Percentiles rank a stretch among this genome's conserved stretches.
phyloP scores from a whole-genome alignment of 2,797 vertebrate species.

The Vespertilio murinus region DNA sequence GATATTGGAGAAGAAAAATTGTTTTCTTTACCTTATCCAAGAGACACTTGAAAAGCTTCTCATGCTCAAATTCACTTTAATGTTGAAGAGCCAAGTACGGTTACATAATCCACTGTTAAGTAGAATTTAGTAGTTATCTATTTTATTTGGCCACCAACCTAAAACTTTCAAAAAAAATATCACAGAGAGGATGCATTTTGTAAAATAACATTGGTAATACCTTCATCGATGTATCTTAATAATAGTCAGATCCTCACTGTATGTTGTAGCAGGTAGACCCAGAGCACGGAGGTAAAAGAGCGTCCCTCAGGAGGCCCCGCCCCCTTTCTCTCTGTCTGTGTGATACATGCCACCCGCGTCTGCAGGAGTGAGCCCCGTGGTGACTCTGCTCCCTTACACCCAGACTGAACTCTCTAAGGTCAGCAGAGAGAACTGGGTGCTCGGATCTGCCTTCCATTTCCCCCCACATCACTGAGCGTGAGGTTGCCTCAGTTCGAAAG shows the following conservation, averaged over 20 bases:
- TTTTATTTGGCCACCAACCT: background rate
- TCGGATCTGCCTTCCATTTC: background rate
- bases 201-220: background rate
- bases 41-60: background rate
- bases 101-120: background rate
- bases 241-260: background rate
- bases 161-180: background rate
- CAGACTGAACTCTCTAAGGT: no score
- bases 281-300: background rate
- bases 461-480: rapidly evolving
- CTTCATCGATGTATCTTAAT: background rate
- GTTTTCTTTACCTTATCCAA: background rate
- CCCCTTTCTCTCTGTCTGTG: background rate
- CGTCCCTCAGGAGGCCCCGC: background rate
- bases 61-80: background rate
- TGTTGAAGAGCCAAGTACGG: background rate
- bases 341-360: rapidly evolving
- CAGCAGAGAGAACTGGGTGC: rapidly evolving
- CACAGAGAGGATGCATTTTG: background rate
- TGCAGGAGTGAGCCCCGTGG: background rate
- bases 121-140: background rate
- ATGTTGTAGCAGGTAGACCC: background rate
- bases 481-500: background rate
- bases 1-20: background rate
- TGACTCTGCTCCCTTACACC: background rate